Percentiles rank a stretch among this genome's conserved stretches.
phyloP scores from a whole-genome alignment of 2,888 invertebrate species.

The Amiota mariae region DNA sequence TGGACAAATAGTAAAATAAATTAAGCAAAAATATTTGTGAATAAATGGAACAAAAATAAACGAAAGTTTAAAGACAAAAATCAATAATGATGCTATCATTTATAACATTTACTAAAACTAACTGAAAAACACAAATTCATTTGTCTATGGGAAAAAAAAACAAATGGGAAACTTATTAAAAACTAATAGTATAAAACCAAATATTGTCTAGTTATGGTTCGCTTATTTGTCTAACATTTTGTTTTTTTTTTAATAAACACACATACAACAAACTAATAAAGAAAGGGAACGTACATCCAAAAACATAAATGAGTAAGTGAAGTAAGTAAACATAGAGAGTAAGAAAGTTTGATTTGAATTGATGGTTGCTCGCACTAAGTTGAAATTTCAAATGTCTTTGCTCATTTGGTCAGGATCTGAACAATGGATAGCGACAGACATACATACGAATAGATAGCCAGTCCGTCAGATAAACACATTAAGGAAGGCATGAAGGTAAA shows the following conservation, averaged over 20 bases:
- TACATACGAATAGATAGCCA: too few relatives aligned
- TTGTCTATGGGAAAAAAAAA: not conserved
- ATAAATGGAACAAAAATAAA: not conserved
- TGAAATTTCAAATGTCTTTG: not conserved
- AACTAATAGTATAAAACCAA: too few relatives aligned
- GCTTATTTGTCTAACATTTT: constrained; percentile 13
- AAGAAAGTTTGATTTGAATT: too few relatives aligned
- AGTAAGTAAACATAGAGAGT: too few relatives aligned
- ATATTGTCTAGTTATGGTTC: not conserved
- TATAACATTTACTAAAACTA: not conserved
- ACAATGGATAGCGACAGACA: not conserved
- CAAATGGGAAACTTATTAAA: not conserved
- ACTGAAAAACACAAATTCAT: not conserved
- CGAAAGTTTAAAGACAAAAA: not conserved
- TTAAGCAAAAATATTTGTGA: not conserved
- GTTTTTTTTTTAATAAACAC: too few relatives aligned
- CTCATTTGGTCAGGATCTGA: constrained; percentile 18
- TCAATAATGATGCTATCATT: constrained; percentile 3
- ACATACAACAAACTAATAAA: too few relatives aligned
- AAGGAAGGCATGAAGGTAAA: too few relatives aligned
- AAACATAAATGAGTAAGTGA: too few relatives aligned
- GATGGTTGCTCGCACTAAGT: not conserved
- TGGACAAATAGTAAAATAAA: not conserved
- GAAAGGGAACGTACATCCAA: too few relatives aligned
- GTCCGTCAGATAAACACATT: too few relatives aligned